Base-by-base conservation (phyloP, 2,113 vertebrate genomes). In the Phrynosoma blainvillii region DNA sequence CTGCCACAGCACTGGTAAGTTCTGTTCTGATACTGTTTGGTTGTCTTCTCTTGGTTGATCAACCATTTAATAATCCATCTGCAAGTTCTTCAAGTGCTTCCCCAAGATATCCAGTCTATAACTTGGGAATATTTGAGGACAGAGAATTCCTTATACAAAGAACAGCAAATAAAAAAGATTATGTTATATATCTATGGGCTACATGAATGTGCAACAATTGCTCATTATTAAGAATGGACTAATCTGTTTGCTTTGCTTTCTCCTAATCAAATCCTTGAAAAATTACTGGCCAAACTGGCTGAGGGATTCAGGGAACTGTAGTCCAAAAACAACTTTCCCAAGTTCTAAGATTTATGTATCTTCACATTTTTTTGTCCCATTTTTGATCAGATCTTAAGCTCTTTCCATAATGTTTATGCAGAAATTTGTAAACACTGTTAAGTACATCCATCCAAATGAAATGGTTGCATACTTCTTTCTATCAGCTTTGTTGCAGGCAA, bases 401-500 rank as follows among this genome's bases (percentile, higher is more conserved):
- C 59, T 4, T 18, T 16, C 13, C 59, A 14, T 16, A 62, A 62
- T 16, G 59, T 62, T 62, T 62, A 3, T 62, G 59, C 56, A 59
- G 5, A 62, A 62, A 62, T 62, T 62, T 62, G 59, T 62, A 62
- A 62, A 18, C 14, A 18, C 14, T 18, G 18, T 12, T 62, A 62
- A 16, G 14, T 62, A 62, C 59, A 18, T 62, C 14, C 18, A 62
- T 62, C 59, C 59, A 62, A 80, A 74, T 74, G 16, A 74, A 32
- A 32, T 74, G 11, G 5, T 62, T 36, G 0, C 6, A n/a, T 32
- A 56, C 1, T 11, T 42, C 56, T 62, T 42, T 40, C 65, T 16
- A 47, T 54, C 36, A 36, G 27, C 16, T 21, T 87, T 30, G 40
- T 74, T 65, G 30, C 18, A 25, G 32, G 82, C 89, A 87, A 92